These are phyloP conservation scores for Ophion slaviceki DNA, from an alignment of 2,888 invertebrate species.

Conservation along the genomic window DNA sequence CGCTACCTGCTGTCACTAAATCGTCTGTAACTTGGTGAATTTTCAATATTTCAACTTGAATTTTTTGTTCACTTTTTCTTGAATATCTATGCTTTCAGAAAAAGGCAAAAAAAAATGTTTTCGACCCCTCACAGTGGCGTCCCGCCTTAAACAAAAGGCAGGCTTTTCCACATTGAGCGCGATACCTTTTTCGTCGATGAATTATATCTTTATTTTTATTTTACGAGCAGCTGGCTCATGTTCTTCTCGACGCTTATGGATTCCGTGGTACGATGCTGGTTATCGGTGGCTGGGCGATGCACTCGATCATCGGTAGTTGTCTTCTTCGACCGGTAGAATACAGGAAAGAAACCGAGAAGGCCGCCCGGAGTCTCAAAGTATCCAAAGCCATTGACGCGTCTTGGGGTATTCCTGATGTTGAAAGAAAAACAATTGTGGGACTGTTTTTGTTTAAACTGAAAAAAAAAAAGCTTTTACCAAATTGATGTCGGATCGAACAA, in stretches of 20 bases:
- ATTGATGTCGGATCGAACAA: neutral
- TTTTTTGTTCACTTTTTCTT: no score
- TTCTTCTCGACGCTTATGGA: slow-evolving; percentile 71
- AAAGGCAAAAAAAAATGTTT: no score
- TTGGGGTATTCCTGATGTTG: slow-evolving; percentile 54
- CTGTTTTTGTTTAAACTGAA: neutral
- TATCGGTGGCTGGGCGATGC: slow-evolving; percentile 83
- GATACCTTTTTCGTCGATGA: slow-evolving; percentile 10
- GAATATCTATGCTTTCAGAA: no score
- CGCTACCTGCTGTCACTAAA: no score
- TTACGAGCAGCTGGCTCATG: slow-evolving; percentile 69
- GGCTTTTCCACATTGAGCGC: neutral
- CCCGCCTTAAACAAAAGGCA: neutral
- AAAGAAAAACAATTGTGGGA: slow-evolving; percentile 8
- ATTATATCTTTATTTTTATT: slow-evolving; percentile 45
- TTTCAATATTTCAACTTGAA: no score
- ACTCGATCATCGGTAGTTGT: slow-evolving; percentile 83
- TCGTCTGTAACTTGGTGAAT: no score
- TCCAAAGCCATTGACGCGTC: slow-evolving; percentile 43
- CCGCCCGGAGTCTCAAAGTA: slow-evolving; percentile 53
- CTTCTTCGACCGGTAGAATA: slow-evolving; percentile 82
- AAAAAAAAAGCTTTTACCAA: neutral
- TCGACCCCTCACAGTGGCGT: no score
- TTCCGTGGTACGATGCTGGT: slow-evolving; percentile 83
- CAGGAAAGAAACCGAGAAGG: neutral